Evolutionary conservation across 2,888 invertebrate species (phyloP), one percentile per base, ranked within the genome.

Genomic region (Hyposoter didymator): DNA sequence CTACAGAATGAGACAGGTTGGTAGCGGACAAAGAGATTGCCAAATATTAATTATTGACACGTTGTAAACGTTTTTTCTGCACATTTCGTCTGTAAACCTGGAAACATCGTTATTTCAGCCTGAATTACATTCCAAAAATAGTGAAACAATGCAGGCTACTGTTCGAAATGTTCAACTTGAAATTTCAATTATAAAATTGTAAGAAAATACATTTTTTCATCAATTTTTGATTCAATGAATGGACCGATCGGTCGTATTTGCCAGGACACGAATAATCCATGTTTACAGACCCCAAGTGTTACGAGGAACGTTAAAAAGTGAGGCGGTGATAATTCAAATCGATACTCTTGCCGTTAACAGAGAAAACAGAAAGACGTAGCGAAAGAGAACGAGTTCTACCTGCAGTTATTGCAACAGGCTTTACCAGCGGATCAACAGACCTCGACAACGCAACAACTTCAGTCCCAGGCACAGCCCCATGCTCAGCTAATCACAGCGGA

Each of bases 361-460:
- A 96, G 98, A 89, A 97, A 97, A 93, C 99, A 99, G 95, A 96
- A 97, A 92, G 98, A 98, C 94, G 98, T 99, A 90, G 97, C 98
- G 88, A 98, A 97, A 94, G 98, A 98, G 94, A 99, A 99, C 95
- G 98, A 98, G 94, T 98, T 98, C 95, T 99, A 98, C 94, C 96
- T 97, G 95, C 97, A 98, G 94, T 95, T 99, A 90, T 95, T 99
- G 95, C 96, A 97, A 92, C 97, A 99, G 94, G 98, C 99, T 90
- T 94, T 99, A 93, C 99, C 98, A 69, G 95, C 96, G 88, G 96
- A 96, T 94, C 94, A 94, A 94, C 94, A 91, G 93, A 94, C 92
- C 86, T 89, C 93, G 84, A 86, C 91, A 78, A 89, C 91, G 17
- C 90, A 92, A 82, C 91, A 92, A 87, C 90, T 92, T 78, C 92